A percentile compares a stretch with the other conserved stretches of the same genome.
These are phyloP conservation scores for Xenops minutus DNA, from an alignment of 2,797 vertebrate species.

Conservation along the genomic window DNA sequence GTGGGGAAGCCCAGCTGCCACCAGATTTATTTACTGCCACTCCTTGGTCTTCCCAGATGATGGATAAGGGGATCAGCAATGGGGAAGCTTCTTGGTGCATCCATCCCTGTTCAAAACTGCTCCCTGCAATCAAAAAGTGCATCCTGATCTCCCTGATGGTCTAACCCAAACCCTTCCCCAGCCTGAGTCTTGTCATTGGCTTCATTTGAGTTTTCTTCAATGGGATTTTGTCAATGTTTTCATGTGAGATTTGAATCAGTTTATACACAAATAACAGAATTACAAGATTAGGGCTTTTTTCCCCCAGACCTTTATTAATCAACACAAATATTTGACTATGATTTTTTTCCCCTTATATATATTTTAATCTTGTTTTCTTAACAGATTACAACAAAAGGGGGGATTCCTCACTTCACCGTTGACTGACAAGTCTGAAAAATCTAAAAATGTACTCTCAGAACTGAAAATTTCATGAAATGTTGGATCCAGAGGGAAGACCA, in stretches of 20 bases:
- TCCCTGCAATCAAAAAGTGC: neutral
- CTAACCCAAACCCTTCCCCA: neutral
- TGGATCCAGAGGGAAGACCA: neutral
- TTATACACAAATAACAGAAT: neutral
- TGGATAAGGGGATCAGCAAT: neutral
- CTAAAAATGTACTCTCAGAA: neutral
- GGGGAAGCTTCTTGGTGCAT: neutral
- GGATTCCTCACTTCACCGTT: neutral
- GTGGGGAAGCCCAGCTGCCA: neutral
- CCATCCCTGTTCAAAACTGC: neutral
- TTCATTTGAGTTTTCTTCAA: neutral
- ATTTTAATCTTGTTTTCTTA: neutral
- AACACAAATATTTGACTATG: neutral
- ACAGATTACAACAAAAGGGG: neutral
- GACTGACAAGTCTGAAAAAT: neutral
- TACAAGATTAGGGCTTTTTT: neutral
- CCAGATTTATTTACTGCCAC: neutral
- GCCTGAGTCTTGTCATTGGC: neutral
- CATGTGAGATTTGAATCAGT: neutral
- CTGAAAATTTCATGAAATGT: accelerated
- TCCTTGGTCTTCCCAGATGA: neutral
- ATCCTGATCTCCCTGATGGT: neutral
- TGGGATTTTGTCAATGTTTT: neutral
- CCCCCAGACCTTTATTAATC: neutral
- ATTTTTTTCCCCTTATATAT: neutral